These are phyloP conservation scores for Temnothorax longispinosus DNA, from an alignment of 1,140 invertebrate species.

Conservation along the genomic window DNA sequence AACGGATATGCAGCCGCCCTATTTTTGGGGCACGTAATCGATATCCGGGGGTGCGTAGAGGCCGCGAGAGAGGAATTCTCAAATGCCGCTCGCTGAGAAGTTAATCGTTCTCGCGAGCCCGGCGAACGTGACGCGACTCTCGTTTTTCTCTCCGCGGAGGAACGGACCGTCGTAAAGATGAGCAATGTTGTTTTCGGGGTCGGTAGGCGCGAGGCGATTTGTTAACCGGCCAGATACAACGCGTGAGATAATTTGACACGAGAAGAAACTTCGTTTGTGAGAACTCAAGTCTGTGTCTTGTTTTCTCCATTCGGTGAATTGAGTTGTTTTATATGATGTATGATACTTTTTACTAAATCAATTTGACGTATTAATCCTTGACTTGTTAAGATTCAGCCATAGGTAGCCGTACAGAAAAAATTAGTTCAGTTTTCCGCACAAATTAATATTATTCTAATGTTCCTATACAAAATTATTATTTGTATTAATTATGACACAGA, in stretches of 20 bases:
- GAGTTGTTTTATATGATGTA: background rate
- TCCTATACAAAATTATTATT: background rate
- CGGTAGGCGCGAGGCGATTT: conserved; percentile 24
- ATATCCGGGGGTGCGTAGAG: conserved; percentile 42
- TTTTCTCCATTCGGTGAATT: background rate
- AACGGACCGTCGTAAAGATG: conserved; percentile 21
- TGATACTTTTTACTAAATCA: background rate
- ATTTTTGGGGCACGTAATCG: conserved; percentile 70
- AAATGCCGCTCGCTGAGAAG: conserved; percentile 41
- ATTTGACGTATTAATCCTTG: background rate
- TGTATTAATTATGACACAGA: background rate
- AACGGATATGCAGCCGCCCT: conserved; percentile 70
- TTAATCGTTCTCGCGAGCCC: conserved; percentile 57
- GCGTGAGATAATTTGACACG: conserved; percentile 29
- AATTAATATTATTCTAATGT: background rate
- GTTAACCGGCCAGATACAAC: conserved; percentile 30
- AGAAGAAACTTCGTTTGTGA: background rate
- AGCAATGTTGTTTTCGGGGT: conserved; percentile 36
- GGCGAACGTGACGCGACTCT: background rate
- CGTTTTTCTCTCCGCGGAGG: background rate
- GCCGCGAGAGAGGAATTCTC: conserved; percentile 42
- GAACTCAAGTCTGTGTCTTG: background rate
- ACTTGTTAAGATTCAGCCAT: conserved; percentile 19
- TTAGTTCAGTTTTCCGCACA: background rate
- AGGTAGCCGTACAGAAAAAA: background rate